phyloP scores from a whole-genome alignment of 2,113 vertebrate genomes.

The Brachyhypopomus gauderio region DNA sequence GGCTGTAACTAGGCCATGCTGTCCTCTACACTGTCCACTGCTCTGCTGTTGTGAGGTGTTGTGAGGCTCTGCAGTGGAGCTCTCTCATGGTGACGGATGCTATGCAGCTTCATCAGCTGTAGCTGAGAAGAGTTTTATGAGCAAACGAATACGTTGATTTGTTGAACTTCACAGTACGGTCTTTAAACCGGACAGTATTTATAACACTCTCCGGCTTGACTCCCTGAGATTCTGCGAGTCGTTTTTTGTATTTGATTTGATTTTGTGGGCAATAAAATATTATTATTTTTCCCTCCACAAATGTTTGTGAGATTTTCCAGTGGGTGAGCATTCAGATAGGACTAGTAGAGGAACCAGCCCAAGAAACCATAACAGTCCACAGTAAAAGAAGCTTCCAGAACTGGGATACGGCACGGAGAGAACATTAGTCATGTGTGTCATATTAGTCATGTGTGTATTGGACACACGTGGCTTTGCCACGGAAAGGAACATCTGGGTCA shows the following conservation, averaged over 20 bases:
- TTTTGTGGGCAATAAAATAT: neutral
- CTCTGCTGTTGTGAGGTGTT: neutral
- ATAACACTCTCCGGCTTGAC: too few relatives aligned
- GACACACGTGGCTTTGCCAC: conserved; percentile 6
- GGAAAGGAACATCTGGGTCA: conserved; percentile 1
- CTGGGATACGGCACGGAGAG: neutral
- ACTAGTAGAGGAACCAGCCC: neutral
- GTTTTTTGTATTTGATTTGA: neutral
- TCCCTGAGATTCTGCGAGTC: too few relatives aligned
- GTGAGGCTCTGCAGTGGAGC: neutral
- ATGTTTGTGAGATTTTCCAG: neutral
- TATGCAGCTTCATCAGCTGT: neutral
- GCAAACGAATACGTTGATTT: too few relatives aligned
- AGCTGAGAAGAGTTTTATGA: neutral
- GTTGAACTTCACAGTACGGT: too few relatives aligned
- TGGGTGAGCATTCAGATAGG: neutral
- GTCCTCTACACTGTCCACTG: too few relatives aligned
- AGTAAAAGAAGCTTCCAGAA: neutral
- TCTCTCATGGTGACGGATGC: neutral
- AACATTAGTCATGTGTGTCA: neutral
- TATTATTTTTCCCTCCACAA: neutral
- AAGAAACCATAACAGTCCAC: neutral
- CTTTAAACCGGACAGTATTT: neutral
- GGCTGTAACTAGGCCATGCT: too few relatives aligned
- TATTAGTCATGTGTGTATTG: neutral